Evolutionary conservation across 1,140 invertebrate species (phyloP).

Genomic region (Coelopa frigida): DNA sequence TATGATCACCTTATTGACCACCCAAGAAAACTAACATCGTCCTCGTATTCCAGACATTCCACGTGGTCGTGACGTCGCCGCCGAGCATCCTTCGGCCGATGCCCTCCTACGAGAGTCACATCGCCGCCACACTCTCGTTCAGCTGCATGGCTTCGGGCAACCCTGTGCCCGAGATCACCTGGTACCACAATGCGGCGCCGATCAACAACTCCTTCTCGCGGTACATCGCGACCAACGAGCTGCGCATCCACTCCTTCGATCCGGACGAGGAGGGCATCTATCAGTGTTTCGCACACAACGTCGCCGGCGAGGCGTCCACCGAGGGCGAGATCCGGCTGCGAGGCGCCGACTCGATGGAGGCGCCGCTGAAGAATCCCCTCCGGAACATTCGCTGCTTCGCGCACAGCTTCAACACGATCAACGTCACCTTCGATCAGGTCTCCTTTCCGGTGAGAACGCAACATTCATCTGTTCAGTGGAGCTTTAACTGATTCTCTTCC

Average conservation of each 20-base stretch:
- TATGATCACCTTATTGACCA: too few relatives aligned
- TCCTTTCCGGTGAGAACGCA: slow-evolving; percentile 20
- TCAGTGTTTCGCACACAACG: slow-evolving; percentile 40
- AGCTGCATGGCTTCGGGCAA: slow-evolving; percentile 32
- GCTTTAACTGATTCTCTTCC: not conserved
- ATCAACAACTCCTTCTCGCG: slow-evolving; percentile 37
- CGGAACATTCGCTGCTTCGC: slow-evolving; percentile 42
- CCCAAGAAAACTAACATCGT: too few relatives aligned
- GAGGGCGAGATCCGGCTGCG: slow-evolving; percentile 30
- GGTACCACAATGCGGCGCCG: slow-evolving; percentile 37
- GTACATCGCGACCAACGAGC: slow-evolving; percentile 33
- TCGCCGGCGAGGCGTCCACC: slow-evolving; percentile 35
- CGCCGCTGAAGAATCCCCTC: slow-evolving; percentile 20
- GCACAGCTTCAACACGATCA: slow-evolving; percentile 38
- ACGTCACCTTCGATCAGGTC: slow-evolving; percentile 37
- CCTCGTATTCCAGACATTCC: slow-evolving; percentile 23
- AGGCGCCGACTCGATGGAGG: slow-evolving; percentile 21
- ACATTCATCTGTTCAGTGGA: not conserved
- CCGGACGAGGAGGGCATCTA: slow-evolving; percentile 41
- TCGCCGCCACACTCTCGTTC: slow-evolving; percentile 27
- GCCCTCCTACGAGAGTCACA: slow-evolving; percentile 26
- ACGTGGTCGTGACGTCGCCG: slow-evolving; percentile 33
- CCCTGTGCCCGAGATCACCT: slow-evolving; percentile 29
- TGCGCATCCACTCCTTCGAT: slow-evolving; percentile 38
- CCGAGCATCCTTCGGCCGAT: slow-evolving; percentile 25